Evolutionary conservation across 2,888 invertebrate genomes (phyloP).

Genomic region (Brachyptera putata): DNA sequence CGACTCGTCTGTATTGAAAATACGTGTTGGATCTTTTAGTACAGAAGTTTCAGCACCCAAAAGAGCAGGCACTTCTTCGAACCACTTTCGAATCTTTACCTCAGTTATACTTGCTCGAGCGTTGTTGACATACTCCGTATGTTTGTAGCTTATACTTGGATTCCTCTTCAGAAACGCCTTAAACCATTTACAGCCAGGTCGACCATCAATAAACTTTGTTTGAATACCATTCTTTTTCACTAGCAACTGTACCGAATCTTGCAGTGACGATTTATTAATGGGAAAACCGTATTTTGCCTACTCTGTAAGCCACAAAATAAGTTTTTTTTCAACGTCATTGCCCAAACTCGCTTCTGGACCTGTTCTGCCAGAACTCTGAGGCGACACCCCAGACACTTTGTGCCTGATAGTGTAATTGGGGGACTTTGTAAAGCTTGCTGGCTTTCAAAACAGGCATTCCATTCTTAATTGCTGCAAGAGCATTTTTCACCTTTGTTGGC

Average conservation of each 20-base stretch:
- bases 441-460: slow-evolving; percentile 23
- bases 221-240: slow-evolving; percentile 29
- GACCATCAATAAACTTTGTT: slow-evolving; percentile 21
- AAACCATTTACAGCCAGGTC: slow-evolving; percentile 33
- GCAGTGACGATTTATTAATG: slow-evolving; percentile 30
- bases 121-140: slow-evolving; percentile 33
- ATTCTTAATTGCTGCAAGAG: not conserved
- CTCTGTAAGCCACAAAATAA: slow-evolving; percentile 32
- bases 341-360: slow-evolving; percentile 32
- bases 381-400: slow-evolving; percentile 16
- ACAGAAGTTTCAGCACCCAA: slow-evolving; percentile 4
- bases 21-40: slow-evolving; percentile 5
- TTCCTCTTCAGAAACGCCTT: slow-evolving; percentile 33
- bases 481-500: not conserved
- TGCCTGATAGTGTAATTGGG: slow-evolving; percentile 22
- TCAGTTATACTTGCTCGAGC: slow-evolving; percentile 16
- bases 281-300: slow-evolving; percentile 34
- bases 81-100: slow-evolving; percentile 22
- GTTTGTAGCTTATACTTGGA: slow-evolving; percentile 30
- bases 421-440: slow-evolving; percentile 20
- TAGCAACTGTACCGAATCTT: slow-evolving; percentile 33
- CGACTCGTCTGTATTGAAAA: slow-evolving; percentile 37
- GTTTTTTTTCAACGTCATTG: slow-evolving; percentile 28
- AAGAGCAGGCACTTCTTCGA: not conserved
- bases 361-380: slow-evolving; percentile 29